Base-by-base conservation (phyloP, 2,113 vertebrate species). In the Istiophorus platypterus region DNA sequence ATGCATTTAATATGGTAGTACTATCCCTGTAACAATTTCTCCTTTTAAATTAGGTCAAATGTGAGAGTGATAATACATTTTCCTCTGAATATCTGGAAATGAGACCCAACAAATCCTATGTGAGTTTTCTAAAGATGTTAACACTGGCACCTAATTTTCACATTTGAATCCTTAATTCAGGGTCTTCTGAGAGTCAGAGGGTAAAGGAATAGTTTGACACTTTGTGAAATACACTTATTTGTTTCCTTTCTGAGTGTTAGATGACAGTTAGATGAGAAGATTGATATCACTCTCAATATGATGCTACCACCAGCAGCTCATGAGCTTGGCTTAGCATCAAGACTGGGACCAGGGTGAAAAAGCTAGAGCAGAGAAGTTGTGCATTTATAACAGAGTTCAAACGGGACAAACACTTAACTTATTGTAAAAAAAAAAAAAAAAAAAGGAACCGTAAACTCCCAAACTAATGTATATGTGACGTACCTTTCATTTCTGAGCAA, bases 1-100 rank as follows among this genome's bases (percentile, higher is more conserved):
- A 67, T 58, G 2, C 14, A 26, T 82, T 59, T 70, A 72, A 75
- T 84, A 24, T 9, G 24, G 51, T 6, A 17, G 24, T n/a, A 34
- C 52, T 12, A 12, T 49, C 26, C 27, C 41, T 64, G 17, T 56
- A 76, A 72, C 56, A 73, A 13, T 64, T 63, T 76, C 45, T 57
- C 34, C n/a, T 13, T 47, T 56, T 51, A 67, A 26, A 86, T 51
- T 39, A 74, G 42, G 31, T 64, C 2, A 6, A 29, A 66, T 45
- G 47, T 52, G 42, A 61, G 54, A 65, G 34, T 20, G 27, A 56
- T 24, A 20, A 59, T 1, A 57, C 51, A 24, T n/a, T 56, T 65
- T 24, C 14, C 24, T 31, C 24, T 74, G n/a, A 54, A 34, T 34
- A 26, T 72, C 37, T 37, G 42, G 11, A 5, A 29, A n/a, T 57